These are phyloP conservation scores for Nasonovia ribisnigri DNA, from an alignment of 2,888 invertebrate genomes.

Conservation along the genomic window DNA sequence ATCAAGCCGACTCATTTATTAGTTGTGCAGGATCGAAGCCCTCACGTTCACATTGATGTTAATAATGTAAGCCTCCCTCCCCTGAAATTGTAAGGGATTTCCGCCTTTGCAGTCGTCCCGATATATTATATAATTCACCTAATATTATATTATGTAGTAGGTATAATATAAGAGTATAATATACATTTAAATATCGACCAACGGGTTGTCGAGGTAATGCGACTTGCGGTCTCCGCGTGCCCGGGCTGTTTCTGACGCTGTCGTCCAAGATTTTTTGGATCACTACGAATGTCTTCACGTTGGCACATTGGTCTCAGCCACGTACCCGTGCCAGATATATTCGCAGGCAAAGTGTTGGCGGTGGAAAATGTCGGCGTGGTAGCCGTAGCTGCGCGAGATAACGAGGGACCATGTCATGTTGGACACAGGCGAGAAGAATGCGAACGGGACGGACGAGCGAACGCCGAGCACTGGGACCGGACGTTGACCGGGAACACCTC, in stretches of 20 bases:
- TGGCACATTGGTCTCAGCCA: no score
- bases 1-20: no score
- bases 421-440: slow-evolving; percentile 74
- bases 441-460: slow-evolving; percentile 74
- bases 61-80: no score
- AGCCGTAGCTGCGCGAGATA: slow-evolving; percentile 74
- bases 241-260: neutral
- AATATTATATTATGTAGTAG: no score
- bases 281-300: no score
- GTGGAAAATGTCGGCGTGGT: slow-evolving; percentile 75
- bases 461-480: no score
- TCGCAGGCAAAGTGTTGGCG: slow-evolving; percentile 73
- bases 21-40: no score
- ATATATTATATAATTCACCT: no score
- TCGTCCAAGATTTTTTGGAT: slow-evolving; percentile 74
- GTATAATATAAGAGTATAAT: no score
- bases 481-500: slow-evolving; percentile 78
- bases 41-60: no score
- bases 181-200: neutral
- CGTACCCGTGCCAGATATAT: slow-evolving; percentile 70
- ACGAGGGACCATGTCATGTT: slow-evolving; percentile 75
- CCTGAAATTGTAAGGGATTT: no score
- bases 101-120: no score
- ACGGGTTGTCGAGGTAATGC: neutral
- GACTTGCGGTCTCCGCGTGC: neutral